Conservation (phyloP, 2,113 vertebrate genomes). For the Clarias macrocephalus region DNA sequence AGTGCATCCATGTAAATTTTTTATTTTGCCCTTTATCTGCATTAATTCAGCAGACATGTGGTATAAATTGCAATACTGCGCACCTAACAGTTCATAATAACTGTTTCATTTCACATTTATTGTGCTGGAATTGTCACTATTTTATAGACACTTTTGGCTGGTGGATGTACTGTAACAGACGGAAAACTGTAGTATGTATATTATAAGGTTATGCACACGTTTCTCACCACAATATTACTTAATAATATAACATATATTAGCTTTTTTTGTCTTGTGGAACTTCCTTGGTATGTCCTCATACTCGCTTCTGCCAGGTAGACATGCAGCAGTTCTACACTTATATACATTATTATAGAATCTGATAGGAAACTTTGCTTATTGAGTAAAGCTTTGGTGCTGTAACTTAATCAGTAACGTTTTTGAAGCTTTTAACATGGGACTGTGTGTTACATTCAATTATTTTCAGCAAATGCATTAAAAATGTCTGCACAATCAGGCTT, state of each 20-base stretch:
- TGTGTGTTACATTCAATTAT: constrained; percentile 14
- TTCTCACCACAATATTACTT: constrained; percentile 4
- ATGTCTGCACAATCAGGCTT: constrained; percentile 34
- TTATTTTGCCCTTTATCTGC: neutral
- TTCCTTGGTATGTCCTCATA: neutral
- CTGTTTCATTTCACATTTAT: neutral
- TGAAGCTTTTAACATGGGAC: constrained; percentile 31
- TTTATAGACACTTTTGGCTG: neutral
- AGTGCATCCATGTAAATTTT: neutral
- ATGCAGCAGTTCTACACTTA: constrained; percentile 1
- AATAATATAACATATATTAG: neutral
- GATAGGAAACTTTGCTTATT: constrained; percentile 30
- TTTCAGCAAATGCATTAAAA: constrained; percentile 17
- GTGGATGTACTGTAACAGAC: neutral
- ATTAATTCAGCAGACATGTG: neutral
- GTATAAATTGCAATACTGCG: neutral
- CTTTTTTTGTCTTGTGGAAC: constrained; percentile 14
- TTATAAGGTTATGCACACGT: neutral
- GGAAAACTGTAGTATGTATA: neutral
- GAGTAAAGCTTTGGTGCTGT: constrained; percentile 39
- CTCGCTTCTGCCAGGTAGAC: neutral
- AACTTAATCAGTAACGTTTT: constrained; percentile 22
- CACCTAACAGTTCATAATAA: neutral
- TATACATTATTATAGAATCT: constrained; percentile 20
- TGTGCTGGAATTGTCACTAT: neutral